A percentile compares a stretch with the other conserved stretches of the same genome.
Conservation (phyloP, 2,888 invertebrate genomes). For the Meteorus cinctellus region DNA sequence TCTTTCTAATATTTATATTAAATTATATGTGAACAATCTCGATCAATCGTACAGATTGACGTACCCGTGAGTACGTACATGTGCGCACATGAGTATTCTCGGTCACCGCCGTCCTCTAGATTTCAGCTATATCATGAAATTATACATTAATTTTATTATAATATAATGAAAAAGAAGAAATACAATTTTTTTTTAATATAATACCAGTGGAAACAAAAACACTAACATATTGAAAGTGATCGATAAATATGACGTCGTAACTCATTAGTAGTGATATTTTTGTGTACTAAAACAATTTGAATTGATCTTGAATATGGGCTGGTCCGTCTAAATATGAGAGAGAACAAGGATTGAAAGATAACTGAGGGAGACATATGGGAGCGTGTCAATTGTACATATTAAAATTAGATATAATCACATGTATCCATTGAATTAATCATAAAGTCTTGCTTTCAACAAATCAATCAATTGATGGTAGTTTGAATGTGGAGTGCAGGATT, state of each 20-base stretch:
- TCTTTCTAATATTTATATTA: not conserved
- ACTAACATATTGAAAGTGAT: conserved; percentile 28
- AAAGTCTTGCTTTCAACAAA: not conserved
- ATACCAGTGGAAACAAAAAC: conserved; percentile 26
- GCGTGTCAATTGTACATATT: conserved; percentile 22
- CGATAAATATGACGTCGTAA: conserved; percentile 33
- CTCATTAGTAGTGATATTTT: conserved; percentile 3
- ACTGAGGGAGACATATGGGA: conserved; percentile 26
- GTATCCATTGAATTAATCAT: not conserved
- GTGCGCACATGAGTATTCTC: conserved; percentile 55
- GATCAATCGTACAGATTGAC: conserved; percentile 60
- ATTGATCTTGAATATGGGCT: conserved; percentile 44
- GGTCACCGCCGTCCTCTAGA: conserved; percentile 37
- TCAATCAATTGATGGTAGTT: not conserved
- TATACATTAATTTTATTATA: conserved; percentile 31
- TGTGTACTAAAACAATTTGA: not conserved
- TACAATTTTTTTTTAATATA: conserved; percentile 27
- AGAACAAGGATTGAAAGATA: conserved; percentile 23
- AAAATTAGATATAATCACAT: conserved; percentile 3
- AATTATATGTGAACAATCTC: conserved; percentile 24
- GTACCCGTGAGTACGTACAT: conserved; percentile 56
- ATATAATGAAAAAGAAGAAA: conserved; percentile 29
- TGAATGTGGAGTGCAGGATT: not conserved
- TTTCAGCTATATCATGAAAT: conserved; percentile 34
- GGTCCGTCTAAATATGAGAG: conserved; percentile 41